Conservation (phyloP, 2,888 invertebrate genomes). For the Acleris sparsana region DNA sequence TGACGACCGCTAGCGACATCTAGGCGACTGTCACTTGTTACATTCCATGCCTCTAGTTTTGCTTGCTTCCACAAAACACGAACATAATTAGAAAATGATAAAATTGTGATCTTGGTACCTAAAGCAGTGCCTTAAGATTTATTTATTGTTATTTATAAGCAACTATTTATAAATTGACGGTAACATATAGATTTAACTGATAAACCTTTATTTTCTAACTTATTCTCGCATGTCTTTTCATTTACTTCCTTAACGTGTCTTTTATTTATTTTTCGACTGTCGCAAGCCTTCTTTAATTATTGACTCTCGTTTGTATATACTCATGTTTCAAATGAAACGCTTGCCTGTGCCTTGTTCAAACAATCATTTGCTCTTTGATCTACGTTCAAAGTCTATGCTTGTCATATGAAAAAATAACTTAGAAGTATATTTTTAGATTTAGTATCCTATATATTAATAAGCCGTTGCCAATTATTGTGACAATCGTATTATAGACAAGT, state of each 20-base stretch:
- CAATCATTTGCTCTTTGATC: conserved; percentile 20
- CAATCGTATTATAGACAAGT: conserved; percentile 21
- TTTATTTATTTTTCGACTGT: conserved; percentile 47
- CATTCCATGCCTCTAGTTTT: conserved; percentile 75
- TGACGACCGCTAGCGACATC: too few relatives aligned
- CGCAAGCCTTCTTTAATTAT: conserved; percentile 46
- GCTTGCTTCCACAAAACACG: conserved; percentile 53
- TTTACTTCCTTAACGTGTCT: conserved; percentile 50
- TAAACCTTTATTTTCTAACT: conserved; percentile 41
- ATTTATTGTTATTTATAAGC: conserved; percentile 81
- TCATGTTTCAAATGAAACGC: conserved; percentile 31
- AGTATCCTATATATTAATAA: conserved; percentile 26
- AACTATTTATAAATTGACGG: conserved; percentile 78
- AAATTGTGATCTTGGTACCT: conserved; percentile 81
- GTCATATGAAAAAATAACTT: conserved; percentile 28
- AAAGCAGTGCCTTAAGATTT: conserved; percentile 81
- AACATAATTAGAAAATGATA: conserved; percentile 56
- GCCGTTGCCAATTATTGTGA: conserved; percentile 30
- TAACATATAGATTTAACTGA: conserved; percentile 67
- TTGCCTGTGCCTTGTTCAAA: conserved; percentile 19
- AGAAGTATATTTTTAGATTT: conserved; percentile 30
- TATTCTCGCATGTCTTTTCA: conserved; percentile 45
- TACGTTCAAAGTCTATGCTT: conserved; percentile 15
- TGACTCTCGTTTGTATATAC: conserved; percentile 49
- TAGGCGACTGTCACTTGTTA: conserved; percentile 48